Base-by-base conservation (phyloP, 2,113 vertebrate species). In the Chaetodon trifascialis region DNA sequence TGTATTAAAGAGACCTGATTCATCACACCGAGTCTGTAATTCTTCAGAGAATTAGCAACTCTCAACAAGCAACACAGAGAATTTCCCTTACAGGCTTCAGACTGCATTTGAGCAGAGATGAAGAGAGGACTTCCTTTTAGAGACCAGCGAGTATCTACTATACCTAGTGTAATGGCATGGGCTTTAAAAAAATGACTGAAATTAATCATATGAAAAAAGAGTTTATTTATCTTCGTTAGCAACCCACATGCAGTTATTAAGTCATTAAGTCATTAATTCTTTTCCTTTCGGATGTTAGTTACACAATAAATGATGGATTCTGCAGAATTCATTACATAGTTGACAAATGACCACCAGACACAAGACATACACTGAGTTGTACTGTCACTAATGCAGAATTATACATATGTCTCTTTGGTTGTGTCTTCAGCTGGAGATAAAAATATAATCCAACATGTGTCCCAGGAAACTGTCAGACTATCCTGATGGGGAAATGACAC, bases 141-240 rank as follows among this genome's bases (percentile, higher is more conserved):
- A 30, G 2, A 30, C 30, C 30, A 30, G 30, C 30, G 30, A 30
- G 30, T 30, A 30, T 30, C 30, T 30, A 30, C 30, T 67, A 7
- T 66, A 17, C 21, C n/a, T 49, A 54, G 12, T 66, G 47, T 25
- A 30, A 23, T 5, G 51, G 47, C 10, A 21, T 15, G 19, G 11
- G 7, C 19, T 42, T 5, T 1, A 30, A 52, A 34, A 42, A 65
- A 64, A 65, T 0, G 0, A 76, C 54, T 11, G 30, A 23, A 51
- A 64, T 59, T 64, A 17, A 38, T 63, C 34, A 52, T 65, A 77
- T 68, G 71, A 68, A 88, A 88, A 83, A 67, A 30, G 3, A 7
- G 11, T 89, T 80, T 86, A 86, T 85, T 88, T 16, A 44, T 60
- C 36, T 75, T 75, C 70, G 21, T 40, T 15, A 73, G 7, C 34